These are phyloP conservation scores for Alosa alosa DNA, from an alignment of 2,113 vertebrate genomes.

Conservation along the genomic window DNA sequence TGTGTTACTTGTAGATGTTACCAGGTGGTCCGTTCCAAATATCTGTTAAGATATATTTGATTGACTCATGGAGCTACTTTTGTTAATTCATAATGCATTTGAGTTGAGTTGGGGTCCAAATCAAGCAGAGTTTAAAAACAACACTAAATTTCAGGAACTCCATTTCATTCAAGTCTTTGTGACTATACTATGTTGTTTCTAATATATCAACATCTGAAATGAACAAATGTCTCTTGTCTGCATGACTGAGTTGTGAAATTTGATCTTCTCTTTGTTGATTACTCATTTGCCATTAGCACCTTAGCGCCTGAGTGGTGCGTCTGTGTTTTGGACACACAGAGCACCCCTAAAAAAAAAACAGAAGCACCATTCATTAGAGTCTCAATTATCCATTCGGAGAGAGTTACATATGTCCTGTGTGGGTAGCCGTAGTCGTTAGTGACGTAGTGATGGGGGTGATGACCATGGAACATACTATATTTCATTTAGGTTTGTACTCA, in stretches of 20 bases:
- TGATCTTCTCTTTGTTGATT: slow-evolving; percentile 7
- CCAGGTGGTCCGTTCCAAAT: not conserved
- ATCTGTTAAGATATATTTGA: not conserved
- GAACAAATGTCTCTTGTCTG: not conserved
- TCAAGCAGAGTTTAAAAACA: not conserved
- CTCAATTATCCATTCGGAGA: slow-evolving; percentile 9
- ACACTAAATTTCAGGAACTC: not conserved
- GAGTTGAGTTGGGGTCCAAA: not conserved
- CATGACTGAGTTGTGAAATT: slow-evolving; percentile 9
- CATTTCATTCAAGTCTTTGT: not conserved
- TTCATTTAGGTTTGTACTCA: slow-evolving; percentile 40
- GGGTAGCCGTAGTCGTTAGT: slow-evolving; percentile 24
- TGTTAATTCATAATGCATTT: not conserved
- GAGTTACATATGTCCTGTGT: slow-evolving; percentile 19
- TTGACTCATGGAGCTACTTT: not conserved
- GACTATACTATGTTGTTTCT: slow-evolving; percentile 7
- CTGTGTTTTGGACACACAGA: slow-evolving; percentile 1
- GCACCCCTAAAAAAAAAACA: slow-evolving; percentile 4
- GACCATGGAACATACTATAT: slow-evolving; percentile 48
- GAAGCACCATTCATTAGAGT: slow-evolving; percentile 27
- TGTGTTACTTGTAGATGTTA: not conserved
- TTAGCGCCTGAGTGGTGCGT: slow-evolving; percentile 26
- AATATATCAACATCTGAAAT: slow-evolving; percentile 18
- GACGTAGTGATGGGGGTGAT: slow-evolving; percentile 27
- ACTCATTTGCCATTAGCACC: slow-evolving; percentile 25